Base-by-base conservation (phyloP, 2,113 vertebrate genomes). In the Rostratula benghalensis region DNA sequence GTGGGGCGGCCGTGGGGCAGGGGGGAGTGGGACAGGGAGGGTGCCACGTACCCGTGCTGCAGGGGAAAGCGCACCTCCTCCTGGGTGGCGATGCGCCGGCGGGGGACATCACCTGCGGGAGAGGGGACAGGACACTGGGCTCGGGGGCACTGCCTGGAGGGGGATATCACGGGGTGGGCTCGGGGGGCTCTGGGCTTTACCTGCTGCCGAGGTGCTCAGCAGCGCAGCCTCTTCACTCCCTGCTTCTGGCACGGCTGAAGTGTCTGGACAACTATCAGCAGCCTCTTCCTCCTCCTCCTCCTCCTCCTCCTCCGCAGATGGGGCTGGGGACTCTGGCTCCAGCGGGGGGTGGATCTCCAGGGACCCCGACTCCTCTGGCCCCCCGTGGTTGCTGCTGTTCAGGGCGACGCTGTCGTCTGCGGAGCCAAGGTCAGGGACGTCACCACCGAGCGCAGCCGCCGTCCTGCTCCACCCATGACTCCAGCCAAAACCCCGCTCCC, bases 11-110 rank as follows among this genome's bases (percentile, higher is more conserved):
- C 7, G 5, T 1, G 43, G 37, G 35, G 48, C 76, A 33, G 65
- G 37, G 5, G 1, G 1, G 28, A 11, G 6, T 39, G 76, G 37
- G 48, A 19, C 24, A 35, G 83, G 37, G 48, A 23, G 18, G 33
- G 45, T 24, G 56, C 60, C 92, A 98, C 97, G 91, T 99, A 99
- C 99, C 99, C 99, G 65, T 99, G 98, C 68, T 98, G 97, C 92
- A 99, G 98, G 6, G 99, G 99, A 73, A 99, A 98, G 76, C 98
- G 98, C 87, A 99, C 99, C 96, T 99, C 99, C 68, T 99, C 98
- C 71, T 98, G 98, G 12, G 99, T 99, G 75, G 99, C 99, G 60
- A 99, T 98, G 94, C 99, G 98, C 63, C 99, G 98, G 57, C 97
- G 98, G 45, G 97, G 97, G 35, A 97, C 94, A 86, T 98, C 98